These are phyloP conservation scores for Pelecanus crispus DNA, from an alignment of 2,113 vertebrate genomes.

Conservation along the genomic window DNA sequence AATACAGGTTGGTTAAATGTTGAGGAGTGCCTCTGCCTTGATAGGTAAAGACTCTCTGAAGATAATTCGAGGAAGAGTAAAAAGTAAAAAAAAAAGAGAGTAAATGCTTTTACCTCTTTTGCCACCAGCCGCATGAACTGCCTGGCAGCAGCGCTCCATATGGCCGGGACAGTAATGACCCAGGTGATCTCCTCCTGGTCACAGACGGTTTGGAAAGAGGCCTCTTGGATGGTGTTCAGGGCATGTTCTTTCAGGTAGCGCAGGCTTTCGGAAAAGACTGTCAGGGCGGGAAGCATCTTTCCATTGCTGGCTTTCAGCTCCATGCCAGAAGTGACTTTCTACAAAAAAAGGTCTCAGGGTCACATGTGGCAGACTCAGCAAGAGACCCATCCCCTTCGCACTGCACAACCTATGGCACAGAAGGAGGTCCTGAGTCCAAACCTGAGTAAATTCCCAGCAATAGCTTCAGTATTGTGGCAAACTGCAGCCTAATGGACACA, in stretches of 20 bases:
- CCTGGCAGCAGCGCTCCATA: slow-evolving; percentile 50
- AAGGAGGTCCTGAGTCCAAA: neutral
- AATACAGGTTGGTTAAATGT: neutral
- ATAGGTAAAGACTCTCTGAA: neutral
- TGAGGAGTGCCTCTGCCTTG: neutral
- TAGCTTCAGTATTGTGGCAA: neutral
- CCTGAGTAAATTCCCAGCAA: neutral
- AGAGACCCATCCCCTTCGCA: neutral
- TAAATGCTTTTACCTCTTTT: slow-evolving; percentile 13
- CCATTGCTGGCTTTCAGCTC: slow-evolving; percentile 17
- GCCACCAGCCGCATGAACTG: slow-evolving; percentile 65
- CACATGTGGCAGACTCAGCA: neutral
- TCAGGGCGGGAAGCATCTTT: neutral
- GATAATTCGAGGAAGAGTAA: neutral
- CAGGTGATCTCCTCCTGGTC: slow-evolving; percentile 41
- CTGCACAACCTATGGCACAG: neutral
- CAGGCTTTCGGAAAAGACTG: neutral
- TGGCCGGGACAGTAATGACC: slow-evolving; percentile 60
- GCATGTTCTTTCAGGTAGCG: slow-evolving; percentile 11
- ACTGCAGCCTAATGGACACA: neutral
- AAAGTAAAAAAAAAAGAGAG: too few relatives aligned
- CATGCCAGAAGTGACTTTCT: neutral
- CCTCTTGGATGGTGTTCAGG: slow-evolving; percentile 9
- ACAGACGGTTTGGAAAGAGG: neutral
- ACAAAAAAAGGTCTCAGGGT: neutral